Percentiles rank a stretch among this genome's conserved stretches.
phyloP scores from a whole-genome alignment of 2,113 vertebrate species.

The Phyllopteryx taeniolatus region DNA sequence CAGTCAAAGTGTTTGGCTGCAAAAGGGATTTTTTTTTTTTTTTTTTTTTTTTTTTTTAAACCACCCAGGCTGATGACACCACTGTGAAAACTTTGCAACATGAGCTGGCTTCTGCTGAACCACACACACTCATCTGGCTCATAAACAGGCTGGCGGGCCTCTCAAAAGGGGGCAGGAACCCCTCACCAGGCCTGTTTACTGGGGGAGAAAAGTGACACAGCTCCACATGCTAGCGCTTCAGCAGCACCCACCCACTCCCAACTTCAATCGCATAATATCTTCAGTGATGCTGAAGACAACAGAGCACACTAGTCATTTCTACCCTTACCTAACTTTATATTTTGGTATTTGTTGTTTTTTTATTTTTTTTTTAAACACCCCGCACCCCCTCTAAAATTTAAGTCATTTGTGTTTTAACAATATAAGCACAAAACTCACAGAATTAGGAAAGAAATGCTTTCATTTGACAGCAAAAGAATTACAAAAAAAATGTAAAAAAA shows the following conservation, averaged over 20 bases:
- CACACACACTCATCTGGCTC: constrained; percentile 44
- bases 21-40: constrained; percentile 11
- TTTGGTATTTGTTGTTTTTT: background rate
- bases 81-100: constrained; percentile 57
- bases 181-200: constrained; percentile 64
- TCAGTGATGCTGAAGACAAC: constrained; percentile 1
- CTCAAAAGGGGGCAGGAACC: constrained; percentile 69
- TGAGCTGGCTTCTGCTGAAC: constrained; percentile 52
- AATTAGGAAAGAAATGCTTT: background rate
- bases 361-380: no score
- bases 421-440: background rate
- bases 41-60: constrained; percentile 25
- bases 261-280: constrained; percentile 19
- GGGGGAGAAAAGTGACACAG: constrained; percentile 65
- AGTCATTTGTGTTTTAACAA: no score
- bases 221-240: constrained; percentile 51
- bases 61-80: constrained; percentile 44
- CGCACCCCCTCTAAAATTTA: no score
- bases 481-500: no score
- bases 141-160: constrained; percentile 72
- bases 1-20: constrained; percentile 12
- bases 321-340: background rate
- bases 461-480: no score
- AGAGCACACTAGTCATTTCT: background rate
- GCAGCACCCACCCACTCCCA: constrained; percentile 21